phyloP scores from a whole-genome alignment of 2,113 vertebrate species.

The Pomatorhinus ruficollis region DNA sequence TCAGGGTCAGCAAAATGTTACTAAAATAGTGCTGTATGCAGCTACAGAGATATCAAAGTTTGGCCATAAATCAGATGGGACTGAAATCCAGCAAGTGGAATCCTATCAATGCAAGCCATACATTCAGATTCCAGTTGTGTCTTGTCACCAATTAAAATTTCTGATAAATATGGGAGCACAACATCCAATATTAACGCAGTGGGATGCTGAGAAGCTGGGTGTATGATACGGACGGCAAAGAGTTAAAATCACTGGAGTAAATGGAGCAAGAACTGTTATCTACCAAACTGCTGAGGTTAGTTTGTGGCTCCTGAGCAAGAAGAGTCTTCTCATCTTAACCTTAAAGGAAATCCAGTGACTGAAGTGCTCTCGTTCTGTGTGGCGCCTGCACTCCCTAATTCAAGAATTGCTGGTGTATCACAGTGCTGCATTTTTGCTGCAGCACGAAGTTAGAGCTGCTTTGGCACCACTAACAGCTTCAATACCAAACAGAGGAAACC shows the following conservation, averaged over 20 bases:
- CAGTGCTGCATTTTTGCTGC: not conserved
- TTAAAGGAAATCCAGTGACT: not conserved
- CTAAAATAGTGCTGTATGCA: not conserved
- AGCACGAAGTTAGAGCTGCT: not conserved
- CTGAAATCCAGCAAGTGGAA: not conserved
- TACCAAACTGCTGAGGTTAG: not conserved
- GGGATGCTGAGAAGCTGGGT: not conserved
- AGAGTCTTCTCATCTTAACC: not conserved
- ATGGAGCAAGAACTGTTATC: not conserved
- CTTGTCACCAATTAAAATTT: not conserved
- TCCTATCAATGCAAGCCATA: not conserved
- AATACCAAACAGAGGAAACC: not conserved
- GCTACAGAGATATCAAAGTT: not conserved
- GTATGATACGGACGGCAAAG: accelerated
- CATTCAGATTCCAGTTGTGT: not conserved
- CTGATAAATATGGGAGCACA: not conserved
- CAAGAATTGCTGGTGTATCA: not conserved
- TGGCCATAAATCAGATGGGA: not conserved
- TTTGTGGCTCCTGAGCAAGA: not conserved
- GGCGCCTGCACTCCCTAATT: not conserved
- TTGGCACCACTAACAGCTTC: not conserved
- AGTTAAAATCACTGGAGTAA: not conserved
- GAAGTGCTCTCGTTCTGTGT: accelerated
- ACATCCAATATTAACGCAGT: not conserved
- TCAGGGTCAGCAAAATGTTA: not conserved